Percentiles rank a stretch among this genome's conserved stretches.
These are phyloP conservation scores for Albula glossodonta DNA, from an alignment of 2,113 vertebrate species.

Conservation along the genomic window DNA sequence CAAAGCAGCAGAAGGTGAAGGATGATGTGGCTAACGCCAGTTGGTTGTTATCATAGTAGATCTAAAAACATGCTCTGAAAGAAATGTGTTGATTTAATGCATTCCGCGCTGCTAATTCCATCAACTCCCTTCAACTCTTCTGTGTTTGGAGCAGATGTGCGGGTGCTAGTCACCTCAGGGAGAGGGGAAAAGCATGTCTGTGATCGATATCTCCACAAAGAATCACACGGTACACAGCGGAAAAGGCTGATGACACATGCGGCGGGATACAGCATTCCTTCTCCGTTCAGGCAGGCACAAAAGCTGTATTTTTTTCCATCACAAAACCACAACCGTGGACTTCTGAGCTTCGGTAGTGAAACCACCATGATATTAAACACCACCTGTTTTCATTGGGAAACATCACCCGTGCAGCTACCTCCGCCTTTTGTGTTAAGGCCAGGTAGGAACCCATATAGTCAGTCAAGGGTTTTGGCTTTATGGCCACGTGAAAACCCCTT, in stretches of 20 bases:
- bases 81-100: slow-evolving; percentile 37
- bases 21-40: neutral
- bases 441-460: neutral
- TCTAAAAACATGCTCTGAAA: slow-evolving; percentile 23
- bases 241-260: slow-evolving; percentile 40
- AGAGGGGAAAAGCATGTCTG: slow-evolving; percentile 28
- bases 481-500: slow-evolving; percentile 14
- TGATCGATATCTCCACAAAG: slow-evolving; percentile 42
- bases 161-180: neutral
- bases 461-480: slow-evolving; percentile 20
- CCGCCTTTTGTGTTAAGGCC: neutral
- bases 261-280: neutral
- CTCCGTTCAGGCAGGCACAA: neutral
- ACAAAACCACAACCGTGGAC: neutral
- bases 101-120: slow-evolving; percentile 52
- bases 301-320: neutral
- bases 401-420: neutral
- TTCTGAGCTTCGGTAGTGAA: neutral
- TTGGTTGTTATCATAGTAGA: neutral
- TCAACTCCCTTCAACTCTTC: slow-evolving; percentile 9
- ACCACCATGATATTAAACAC: neutral
- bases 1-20: neutral
- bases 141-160: neutral
- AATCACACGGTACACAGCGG: slow-evolving; percentile 28
- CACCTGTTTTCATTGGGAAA: neutral